Percentiles rank a stretch among this genome's conserved stretches.
These are phyloP conservation scores for Coronaproctus castanopsis DNA, from an alignment of 2,888 invertebrate genomes.

Conservation along the genomic window DNA sequence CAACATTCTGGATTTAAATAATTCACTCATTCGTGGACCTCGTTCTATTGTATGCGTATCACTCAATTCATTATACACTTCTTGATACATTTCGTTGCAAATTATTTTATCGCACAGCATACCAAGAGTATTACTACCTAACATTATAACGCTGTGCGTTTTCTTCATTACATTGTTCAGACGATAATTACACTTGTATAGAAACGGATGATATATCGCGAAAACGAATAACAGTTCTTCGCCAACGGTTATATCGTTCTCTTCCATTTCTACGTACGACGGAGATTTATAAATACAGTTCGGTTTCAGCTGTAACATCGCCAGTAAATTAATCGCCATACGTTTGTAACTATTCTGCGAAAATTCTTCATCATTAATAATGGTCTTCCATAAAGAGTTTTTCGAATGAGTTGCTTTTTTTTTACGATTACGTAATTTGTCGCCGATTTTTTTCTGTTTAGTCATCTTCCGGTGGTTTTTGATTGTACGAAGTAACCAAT, in stretches of 20 bases:
- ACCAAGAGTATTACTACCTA: constrained; percentile 46
- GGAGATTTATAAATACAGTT: too few relatives aligned
- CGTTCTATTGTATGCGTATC: constrained; percentile 26
- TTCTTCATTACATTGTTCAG: background rate
- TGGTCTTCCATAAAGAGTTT: too few relatives aligned
- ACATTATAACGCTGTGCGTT: constrained; percentile 33
- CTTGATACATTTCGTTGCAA: constrained; percentile 42
- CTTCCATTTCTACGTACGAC: too few relatives aligned
- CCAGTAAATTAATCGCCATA: too few relatives aligned
- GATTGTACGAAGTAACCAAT: too few relatives aligned
- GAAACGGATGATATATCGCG: constrained; percentile 7
- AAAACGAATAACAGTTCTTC: constrained; percentile 9
- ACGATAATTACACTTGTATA: background rate
- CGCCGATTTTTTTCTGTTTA: too few relatives aligned
- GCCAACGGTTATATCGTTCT: constrained; percentile 5
- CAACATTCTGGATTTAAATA: constrained; percentile 50
- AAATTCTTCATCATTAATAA: too few relatives aligned
- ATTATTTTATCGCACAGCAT: constrained; percentile 50
- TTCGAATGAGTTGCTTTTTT: too few relatives aligned
- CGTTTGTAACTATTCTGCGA: too few relatives aligned
- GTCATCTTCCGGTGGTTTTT: too few relatives aligned
- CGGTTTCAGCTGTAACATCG: too few relatives aligned
- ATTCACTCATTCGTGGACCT: constrained; percentile 7
- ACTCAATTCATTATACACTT: constrained; percentile 34
- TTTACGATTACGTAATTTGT: too few relatives aligned